These are phyloP conservation scores for Leucosticte australis DNA, from an alignment of 2,113 vertebrate genomes.

Conservation along the genomic window DNA sequence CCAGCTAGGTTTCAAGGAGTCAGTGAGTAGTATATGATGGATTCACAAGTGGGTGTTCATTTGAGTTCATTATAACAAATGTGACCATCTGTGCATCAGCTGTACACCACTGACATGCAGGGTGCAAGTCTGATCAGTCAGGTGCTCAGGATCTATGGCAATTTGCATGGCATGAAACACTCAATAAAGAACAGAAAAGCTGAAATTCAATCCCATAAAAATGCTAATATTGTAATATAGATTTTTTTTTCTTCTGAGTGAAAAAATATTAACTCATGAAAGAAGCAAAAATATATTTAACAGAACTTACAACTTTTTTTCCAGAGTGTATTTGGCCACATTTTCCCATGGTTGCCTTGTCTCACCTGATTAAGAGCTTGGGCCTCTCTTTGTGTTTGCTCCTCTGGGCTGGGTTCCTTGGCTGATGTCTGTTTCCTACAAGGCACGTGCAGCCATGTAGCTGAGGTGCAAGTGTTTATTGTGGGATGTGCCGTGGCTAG, in stretches of 20 bases:
- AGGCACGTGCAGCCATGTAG: neutral
- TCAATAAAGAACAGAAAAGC: neutral
- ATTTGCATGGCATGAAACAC: neutral
- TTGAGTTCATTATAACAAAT: neutral
- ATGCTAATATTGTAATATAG: neutral
- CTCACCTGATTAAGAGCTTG: neutral
- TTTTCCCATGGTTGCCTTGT: neutral
- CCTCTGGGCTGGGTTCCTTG: neutral
- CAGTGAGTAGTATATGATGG: neutral
- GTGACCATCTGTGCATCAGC: neutral
- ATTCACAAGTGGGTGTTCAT: neutral
- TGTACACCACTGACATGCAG: neutral
- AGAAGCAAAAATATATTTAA: neutral
- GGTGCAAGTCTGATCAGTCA: neutral
- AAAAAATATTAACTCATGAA: neutral
- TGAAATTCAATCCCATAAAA: neutral
- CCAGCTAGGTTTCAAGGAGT: neutral
- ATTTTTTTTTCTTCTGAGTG: neutral
- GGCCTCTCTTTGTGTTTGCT: neutral
- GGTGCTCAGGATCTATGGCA: neutral
- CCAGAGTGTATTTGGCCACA: neutral
- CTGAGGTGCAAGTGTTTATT: neutral
- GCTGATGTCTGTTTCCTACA: neutral
- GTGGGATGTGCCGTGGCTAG: fast-evolving
- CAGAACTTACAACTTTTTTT: neutral